Base-by-base conservation (phyloP, 2,113 vertebrate species). In the Echinops telfairi region DNA sequence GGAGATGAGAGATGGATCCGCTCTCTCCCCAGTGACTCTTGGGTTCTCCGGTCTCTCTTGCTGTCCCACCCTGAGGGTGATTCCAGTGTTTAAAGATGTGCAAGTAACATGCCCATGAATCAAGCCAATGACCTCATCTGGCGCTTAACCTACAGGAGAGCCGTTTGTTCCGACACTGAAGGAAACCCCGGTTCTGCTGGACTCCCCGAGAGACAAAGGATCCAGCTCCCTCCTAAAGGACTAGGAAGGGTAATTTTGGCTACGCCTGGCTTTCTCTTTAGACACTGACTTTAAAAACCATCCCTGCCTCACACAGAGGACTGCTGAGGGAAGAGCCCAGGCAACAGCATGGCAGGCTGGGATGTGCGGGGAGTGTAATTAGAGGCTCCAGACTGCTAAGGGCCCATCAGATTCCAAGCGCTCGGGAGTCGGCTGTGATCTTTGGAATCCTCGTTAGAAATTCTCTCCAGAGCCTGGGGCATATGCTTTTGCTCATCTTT, bases 401-500 rank as follows among this genome's bases (percentile, higher is more conserved):
- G 94, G 93, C 95, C 94, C 92, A 12, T 88, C 36, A 12, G 95
- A 95, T 90, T 95, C 96, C 66, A 70, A 93, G 96, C 92, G 93
- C 95, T 93, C 22, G 2, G 8, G 90, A 89, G 93, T 88, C 43
- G 71, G 77, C 97, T 96, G 88, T 96, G 95, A 97, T 97, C 97
- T 96, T 93, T 96, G 95, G 90, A 96, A 96, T 96, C 88, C 94
- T 95, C 96, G 92, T 96, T 96, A 96, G 96, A 92, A 93, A 96
- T 96, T 96, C 95, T 96, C 96, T 95, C 96, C 95, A 94, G 95
- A 97, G 96, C 97, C 97, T 10, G 64, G 93, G 97, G 97, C 97
- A 94, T 96, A 95, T 97, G 97, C 94, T 95, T 95, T 96, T 97
- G 92, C 96, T 96, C 92, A 64, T 96, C 95, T 96, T 96, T 97